These are phyloP conservation scores for Chloebia gouldiae DNA, from an alignment of 2,113 vertebrate species.

Conservation along the genomic window DNA sequence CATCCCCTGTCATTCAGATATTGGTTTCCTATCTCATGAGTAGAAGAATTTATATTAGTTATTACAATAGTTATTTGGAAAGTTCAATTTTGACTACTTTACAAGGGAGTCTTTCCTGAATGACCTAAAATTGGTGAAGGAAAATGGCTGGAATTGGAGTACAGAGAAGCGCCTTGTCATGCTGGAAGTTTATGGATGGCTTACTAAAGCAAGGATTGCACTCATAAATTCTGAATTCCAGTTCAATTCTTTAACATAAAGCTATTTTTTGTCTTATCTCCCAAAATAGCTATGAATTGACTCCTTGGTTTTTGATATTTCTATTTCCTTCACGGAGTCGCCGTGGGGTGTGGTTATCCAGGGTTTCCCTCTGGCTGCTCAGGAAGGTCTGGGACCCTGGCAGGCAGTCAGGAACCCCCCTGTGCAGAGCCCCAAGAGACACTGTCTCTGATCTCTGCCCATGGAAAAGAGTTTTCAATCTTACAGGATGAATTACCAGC, in stretches of 20 bases:
- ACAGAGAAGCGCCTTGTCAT: background rate
- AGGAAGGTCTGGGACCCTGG: too few species aligned
- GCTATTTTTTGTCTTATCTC: background rate
- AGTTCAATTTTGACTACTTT: background rate
- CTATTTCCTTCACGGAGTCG: background rate
- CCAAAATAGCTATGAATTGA: background rate
- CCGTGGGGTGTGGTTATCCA: too few species aligned
- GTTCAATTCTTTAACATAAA: background rate
- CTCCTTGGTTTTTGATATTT: background rate
- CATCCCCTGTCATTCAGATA: background rate
- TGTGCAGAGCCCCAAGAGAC: too few species aligned
- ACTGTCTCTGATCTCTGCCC: too few species aligned
- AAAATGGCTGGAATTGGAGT: background rate
- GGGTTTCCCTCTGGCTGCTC: too few species aligned
- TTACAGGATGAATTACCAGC: too few species aligned
- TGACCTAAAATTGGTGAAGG: background rate
- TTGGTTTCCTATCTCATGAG: background rate
- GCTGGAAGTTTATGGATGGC: background rate
- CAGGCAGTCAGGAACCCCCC: too few species aligned
- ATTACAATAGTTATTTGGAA: background rate
- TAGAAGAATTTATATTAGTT: background rate
- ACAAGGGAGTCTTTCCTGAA: background rate
- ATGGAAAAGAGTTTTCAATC: too few species aligned
- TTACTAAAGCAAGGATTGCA: background rate
- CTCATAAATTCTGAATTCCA: background rate